Evolutionary conservation across 2,888 invertebrate species (phyloP).

Genomic region (Agonopterix heracliana): DNA sequence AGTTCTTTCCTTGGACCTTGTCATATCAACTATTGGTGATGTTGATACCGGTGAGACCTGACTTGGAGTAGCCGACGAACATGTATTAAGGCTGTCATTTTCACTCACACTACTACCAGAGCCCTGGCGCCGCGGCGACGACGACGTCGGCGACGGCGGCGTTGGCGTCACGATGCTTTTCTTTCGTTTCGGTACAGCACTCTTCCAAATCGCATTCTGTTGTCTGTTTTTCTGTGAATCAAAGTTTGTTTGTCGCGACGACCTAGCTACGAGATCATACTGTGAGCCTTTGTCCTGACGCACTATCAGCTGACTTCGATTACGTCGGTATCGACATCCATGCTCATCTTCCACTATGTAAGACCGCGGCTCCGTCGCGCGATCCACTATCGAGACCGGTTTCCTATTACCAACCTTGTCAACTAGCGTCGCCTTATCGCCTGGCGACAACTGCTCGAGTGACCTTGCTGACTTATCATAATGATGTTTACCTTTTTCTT

Average conservation of each 20-base stretch:
- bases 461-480: background rate
- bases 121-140: too few relatives aligned
- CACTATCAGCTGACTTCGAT: background rate
- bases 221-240: too few relatives aligned
- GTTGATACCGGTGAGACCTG: background rate
- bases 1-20: background rate
- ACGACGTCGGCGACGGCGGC: too few relatives aligned
- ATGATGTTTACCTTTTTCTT: background rate
- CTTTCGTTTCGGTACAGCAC: too few relatives aligned
- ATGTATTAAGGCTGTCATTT: too few relatives aligned
- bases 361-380: background rate
- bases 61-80: background rate
- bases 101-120: too few relatives aligned
- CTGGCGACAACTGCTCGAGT: background rate
- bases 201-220: too few relatives aligned
- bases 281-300: background rate
- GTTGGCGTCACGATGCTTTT: background rate
- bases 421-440: slow-evolving; percentile 1
- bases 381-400: background rate
- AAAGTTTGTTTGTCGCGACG: too few relatives aligned
- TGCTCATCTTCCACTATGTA: background rate
- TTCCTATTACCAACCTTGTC: background rate
- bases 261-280: background rate
- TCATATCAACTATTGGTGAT: background rate
- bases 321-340: background rate